Percentiles rank a stretch among this genome's conserved stretches.
Conservation (phyloP, 2,113 vertebrate species). For the Megalops atlanticus region DNA sequence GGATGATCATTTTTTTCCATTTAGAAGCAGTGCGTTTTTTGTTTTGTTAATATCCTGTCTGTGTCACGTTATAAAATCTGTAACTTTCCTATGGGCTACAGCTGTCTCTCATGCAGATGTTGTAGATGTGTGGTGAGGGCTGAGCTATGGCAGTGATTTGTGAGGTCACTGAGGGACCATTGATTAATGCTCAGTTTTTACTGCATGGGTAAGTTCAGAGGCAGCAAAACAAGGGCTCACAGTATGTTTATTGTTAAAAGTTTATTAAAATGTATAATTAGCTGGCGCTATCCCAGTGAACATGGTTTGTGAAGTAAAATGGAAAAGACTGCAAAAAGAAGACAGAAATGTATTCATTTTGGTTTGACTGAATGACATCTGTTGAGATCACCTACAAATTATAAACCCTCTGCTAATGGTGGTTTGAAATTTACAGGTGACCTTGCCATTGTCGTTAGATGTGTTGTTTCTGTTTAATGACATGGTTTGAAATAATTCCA, state of each 20-base stretch:
- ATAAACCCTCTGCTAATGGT: background rate
- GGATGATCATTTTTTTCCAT: background rate
- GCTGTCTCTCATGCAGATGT: background rate
- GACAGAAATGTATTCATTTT: background rate
- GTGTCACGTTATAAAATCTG: background rate
- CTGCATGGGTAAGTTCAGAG: background rate
- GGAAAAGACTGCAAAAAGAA: background rate
- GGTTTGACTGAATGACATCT: too few species aligned
- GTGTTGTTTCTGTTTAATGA: background rate
- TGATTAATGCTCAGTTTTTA: background rate
- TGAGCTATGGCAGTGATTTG: background rate
- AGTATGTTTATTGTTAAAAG: too few species aligned
- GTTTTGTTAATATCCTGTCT: background rate
- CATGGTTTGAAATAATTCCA: background rate
- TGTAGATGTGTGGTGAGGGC: background rate
- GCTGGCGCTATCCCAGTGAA: background rate
- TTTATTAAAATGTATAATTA: background rate
- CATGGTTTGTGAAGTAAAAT: background rate
- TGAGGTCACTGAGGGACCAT: slow-evolving; percentile 13
- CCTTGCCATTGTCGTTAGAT: background rate
- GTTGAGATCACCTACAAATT: background rate
- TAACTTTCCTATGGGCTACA: background rate
- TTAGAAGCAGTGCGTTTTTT: slow-evolving; percentile 1
- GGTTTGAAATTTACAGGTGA: background rate
- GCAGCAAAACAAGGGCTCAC: background rate